Percentiles rank a stretch among this genome's conserved stretches.
Conservation (phyloP, 23 tunicate genomes). For the Halocynthia aurantium region DNA sequence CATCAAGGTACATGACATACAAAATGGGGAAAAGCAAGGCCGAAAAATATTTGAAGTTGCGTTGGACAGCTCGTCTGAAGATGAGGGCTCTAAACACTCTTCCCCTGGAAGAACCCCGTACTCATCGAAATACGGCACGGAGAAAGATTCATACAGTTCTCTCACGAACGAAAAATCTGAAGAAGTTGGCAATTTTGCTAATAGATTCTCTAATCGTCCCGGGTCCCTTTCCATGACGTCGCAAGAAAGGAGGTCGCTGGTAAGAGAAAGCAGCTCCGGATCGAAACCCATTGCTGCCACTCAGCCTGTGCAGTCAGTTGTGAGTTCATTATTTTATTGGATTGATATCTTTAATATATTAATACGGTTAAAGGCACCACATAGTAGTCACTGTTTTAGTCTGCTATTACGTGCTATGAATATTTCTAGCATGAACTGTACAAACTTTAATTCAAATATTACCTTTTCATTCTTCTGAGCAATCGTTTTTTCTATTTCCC, state of each 20-base stretch:
- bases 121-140: neutral
- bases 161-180: constrained; percentile 8
- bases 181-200: neutral
- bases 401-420: too few species aligned
- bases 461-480: too few species aligned
- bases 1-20: neutral
- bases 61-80: neutral
- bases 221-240: neutral
- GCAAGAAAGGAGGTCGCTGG: too few species aligned
- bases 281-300: constrained; percentile 68
- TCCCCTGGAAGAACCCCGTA: neutral
- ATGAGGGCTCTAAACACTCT: neutral
- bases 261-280: neutral
- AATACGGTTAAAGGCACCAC: too few species aligned
- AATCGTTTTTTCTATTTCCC: too few species aligned
- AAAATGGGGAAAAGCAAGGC: constrained; percentile 1
- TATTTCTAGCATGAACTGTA: too few species aligned
- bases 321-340: constrained; percentile 1
- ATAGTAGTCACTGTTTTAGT: too few species aligned
- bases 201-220: neutral
- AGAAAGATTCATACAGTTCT: neutral
- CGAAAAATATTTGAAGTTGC: constrained; percentile 1
- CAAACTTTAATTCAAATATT: too few species aligned
- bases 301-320: constrained; percentile 73
- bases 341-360: too few species aligned